Base-by-base conservation (phyloP, 2,888 invertebrate genomes). In the Parochlus steinenii region DNA sequence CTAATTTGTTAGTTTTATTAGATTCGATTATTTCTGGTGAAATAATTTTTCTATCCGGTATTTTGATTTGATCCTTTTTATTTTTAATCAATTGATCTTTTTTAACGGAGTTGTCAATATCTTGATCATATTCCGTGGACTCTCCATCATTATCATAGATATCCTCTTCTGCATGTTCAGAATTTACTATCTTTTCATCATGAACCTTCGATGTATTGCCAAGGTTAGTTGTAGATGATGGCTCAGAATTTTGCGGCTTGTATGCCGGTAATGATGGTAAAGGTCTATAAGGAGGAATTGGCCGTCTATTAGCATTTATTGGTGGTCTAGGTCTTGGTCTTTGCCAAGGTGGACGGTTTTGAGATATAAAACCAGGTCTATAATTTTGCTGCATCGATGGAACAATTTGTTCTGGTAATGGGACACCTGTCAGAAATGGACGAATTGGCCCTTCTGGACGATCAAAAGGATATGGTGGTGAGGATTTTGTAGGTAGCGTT, bases 391-490 rank as follows among this genome's bases (percentile, higher is more conserved):
- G 55, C 41, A 47, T 41, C 15, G 64, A 61, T n/a, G 78, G 76
- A 6, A 77, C 74, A 35, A 78, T 67, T 51, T 76, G 75, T 45
- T 82, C 80, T 3, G 79, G 77, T 40, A 79, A 58, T 42, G 77
- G 77, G 16, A 77, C 70, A 25, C 75, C 78, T 39, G 71, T 64
- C n/a, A 70, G 54, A 43, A 64, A 73, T 0, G 74, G 75, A 31
- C 70, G 60, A 4, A 65, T 51, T 1, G 71, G 66, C 6, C 57
- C 58, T 27, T 61, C 63, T 40, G 68, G 69, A 32, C 74, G 61
- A 48, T 79, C 79, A 44, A 83, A 85, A 0, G 82, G 80, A 52
- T 81, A 82, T 0, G 79, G 79, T 0, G 74, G 73, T 0, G 67
- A 65, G 1, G 37, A 24, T n/a, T 20, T 14, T 16, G 37, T 10